Conservation (phyloP, 1,140 invertebrate genomes). For the Pantala flavescens region DNA sequence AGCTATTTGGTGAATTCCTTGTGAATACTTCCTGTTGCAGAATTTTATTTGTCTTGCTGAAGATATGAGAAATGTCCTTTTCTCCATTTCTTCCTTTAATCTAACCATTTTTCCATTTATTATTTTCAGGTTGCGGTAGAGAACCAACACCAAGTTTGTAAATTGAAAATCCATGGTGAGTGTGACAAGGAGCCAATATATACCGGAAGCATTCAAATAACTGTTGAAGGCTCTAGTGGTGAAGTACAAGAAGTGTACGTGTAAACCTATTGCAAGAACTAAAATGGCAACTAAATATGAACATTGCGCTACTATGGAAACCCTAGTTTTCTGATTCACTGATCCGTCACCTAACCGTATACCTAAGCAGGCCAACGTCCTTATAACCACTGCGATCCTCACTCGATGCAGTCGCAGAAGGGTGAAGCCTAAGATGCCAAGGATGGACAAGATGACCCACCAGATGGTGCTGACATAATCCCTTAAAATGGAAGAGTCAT, state of each 20-base stretch:
- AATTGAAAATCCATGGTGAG: not conserved
- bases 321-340: not conserved
- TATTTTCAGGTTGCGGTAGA: not conserved
- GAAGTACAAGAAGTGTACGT: not conserved
- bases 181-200: not conserved
- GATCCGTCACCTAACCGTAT: not conserved
- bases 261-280: not conserved
- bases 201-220: not conserved
- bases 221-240: not conserved
- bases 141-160: not conserved
- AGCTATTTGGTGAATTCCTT: not conserved
- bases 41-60: not conserved
- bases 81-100: not conserved
- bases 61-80: not conserved
- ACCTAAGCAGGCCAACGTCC: not conserved
- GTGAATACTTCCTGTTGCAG: not conserved
- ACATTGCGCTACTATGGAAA: not conserved
- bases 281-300: not conserved
- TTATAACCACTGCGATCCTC: not conserved
- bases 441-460: not conserved
- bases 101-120: not conserved
- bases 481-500: not conserved
- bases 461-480: not conserved
- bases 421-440: not conserved
- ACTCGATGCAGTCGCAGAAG: not conserved